Evolutionary conservation across 2,113 vertebrate species (phyloP).

Genomic region (Acanthisitta chloris): DNA sequence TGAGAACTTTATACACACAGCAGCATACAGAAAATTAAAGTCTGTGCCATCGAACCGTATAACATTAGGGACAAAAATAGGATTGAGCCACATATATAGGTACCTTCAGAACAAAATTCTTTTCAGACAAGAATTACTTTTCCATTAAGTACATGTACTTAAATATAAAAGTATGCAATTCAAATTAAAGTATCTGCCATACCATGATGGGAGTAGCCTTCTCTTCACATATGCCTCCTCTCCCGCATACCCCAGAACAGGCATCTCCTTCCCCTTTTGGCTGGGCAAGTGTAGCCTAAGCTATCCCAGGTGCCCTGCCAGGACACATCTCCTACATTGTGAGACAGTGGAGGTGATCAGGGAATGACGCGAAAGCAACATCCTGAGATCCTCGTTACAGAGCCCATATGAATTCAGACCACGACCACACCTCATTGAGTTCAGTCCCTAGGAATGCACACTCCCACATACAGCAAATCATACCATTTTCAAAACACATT

Average conservation of each 20-base stretch:
- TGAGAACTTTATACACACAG: neutral
- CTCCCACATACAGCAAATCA: neutral
- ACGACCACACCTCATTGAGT: neutral
- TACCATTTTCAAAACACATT: neutral
- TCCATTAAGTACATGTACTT: neutral
- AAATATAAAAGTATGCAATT: neutral
- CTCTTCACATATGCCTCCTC: neutral
- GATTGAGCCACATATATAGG: rapidly evolving
- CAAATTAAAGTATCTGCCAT: neutral
- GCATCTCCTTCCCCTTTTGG: neutral
- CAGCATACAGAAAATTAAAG: neutral
- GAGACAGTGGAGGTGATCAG: neutral
- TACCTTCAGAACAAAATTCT: neutral
- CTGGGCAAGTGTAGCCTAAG: neutral
- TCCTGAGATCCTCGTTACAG: neutral
- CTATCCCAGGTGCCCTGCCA: neutral
- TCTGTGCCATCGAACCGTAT: neutral
- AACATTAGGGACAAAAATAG: neutral
- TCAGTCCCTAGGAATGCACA: neutral
- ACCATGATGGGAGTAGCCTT: neutral
- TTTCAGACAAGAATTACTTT: neutral
- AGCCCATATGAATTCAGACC: neutral
- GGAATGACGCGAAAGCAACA: neutral
- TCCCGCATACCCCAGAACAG: neutral
- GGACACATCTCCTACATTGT: neutral